A percentile compares a stretch with the other conserved stretches of the same genome.
Evolutionary conservation across 1,140 invertebrate genomes (phyloP).

Genomic region (Pachypeltis micranthus): DNA sequence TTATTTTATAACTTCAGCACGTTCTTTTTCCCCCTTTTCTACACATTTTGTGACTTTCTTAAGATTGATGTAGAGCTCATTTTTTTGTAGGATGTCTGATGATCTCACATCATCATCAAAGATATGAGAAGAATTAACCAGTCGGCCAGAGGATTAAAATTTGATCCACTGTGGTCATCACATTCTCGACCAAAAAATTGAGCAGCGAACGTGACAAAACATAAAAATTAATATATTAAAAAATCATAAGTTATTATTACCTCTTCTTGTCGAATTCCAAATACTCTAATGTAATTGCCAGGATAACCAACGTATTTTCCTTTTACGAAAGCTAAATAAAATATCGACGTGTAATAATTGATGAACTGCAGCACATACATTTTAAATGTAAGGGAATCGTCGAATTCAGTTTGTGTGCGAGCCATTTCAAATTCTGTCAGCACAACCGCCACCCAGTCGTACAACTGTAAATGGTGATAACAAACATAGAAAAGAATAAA

Average conservation of each 20-base stretch:
- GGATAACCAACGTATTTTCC: constrained; percentile 84
- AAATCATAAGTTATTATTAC: constrained; percentile 35
- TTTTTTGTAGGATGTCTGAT: no score
- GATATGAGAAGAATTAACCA: no score
- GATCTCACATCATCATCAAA: no score
- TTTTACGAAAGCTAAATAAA: constrained; percentile 97
- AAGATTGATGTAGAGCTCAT: no score
- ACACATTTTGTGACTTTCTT: no score
- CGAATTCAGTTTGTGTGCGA: constrained; percentile 93
- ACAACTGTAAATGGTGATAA: constrained; percentile 48
- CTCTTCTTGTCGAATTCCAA: constrained; percentile 72
- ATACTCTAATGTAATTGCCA: constrained; percentile 59
- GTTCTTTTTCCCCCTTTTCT: no score
- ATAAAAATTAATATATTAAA: constrained; percentile 41
- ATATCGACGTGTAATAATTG: constrained; percentile 96
- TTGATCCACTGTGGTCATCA: no score
- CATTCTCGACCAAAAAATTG: no score
- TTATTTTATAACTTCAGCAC: no score
- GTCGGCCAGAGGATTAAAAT: no score
- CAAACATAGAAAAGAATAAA: not conserved
- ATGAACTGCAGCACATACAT: constrained; percentile 97
- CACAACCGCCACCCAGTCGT: constrained; percentile 77
- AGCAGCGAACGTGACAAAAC: constrained; percentile 85
- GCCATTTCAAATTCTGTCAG: constrained; percentile 89
- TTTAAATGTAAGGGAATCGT: constrained; percentile 91